phyloP scores from a whole-genome alignment of 1,140 invertebrate species.

The Lordiphosa mommai region DNA sequence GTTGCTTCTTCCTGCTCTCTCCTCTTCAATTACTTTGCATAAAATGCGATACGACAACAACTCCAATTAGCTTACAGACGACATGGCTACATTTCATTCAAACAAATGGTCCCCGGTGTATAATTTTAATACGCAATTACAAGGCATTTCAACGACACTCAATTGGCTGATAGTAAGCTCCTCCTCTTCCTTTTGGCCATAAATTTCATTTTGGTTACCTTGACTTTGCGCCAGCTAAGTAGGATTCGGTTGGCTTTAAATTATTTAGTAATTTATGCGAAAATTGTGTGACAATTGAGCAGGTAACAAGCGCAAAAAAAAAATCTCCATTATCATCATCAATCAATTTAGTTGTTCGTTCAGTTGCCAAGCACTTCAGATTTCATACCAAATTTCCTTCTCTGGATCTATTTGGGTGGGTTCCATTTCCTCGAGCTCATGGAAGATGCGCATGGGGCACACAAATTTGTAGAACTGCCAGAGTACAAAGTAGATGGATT shows the following conservation, averaged over 20 bases:
- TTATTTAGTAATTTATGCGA: slow-evolving; percentile 75
- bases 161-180: slow-evolving; percentile 55
- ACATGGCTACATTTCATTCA: slow-evolving; percentile 63
- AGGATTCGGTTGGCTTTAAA: slow-evolving; percentile 37
- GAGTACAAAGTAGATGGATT: slow-evolving; percentile 39
- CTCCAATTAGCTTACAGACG: slow-evolving; percentile 68
- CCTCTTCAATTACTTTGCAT: slow-evolving; percentile 46
- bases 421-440: slow-evolving; percentile 44
- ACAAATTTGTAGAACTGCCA: slow-evolving; percentile 41
- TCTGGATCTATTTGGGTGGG: background rate
- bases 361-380: slow-evolving; percentile 39
- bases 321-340: slow-evolving; percentile 30
- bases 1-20: background rate
- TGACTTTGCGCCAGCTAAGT: slow-evolving; percentile 21
- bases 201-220: slow-evolving; percentile 61
- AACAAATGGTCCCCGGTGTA: slow-evolving; percentile 69
- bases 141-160: slow-evolving; percentile 64
- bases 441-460: slow-evolving; percentile 41
- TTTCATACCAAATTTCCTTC: slow-evolving; percentile 34
- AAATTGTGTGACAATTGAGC: slow-evolving; percentile 74
- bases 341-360: slow-evolving; percentile 50
- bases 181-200: slow-evolving; percentile 35
- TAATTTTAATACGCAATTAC: slow-evolving; percentile 77
- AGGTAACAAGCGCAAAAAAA: slow-evolving; percentile 16
- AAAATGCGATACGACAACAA: slow-evolving; percentile 37